Evolutionary conservation across 2,888 invertebrate species (phyloP).

Genomic region (Malthinus seriepunctatus): DNA sequence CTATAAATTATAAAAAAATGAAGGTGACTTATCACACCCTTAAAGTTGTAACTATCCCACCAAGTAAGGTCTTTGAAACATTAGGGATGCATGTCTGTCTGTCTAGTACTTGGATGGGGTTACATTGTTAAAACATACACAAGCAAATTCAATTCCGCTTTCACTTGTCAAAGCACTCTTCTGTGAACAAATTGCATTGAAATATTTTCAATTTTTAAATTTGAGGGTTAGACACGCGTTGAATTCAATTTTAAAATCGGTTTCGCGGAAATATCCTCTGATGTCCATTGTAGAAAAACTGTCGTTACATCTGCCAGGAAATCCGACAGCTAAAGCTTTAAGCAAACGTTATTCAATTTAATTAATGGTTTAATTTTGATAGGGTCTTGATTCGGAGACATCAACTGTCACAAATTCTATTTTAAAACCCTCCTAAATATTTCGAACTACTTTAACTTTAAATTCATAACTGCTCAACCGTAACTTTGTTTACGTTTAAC

Average conservation of each 20-base stretch:
- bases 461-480: constrained; percentile 35
- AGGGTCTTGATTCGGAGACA: constrained; percentile 38
- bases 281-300: constrained; percentile 49
- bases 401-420: constrained; percentile 38
- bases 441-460: constrained; percentile 28
- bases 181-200: constrained; percentile 55
- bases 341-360: constrained; percentile 52
- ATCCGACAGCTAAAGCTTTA: constrained; percentile 46
- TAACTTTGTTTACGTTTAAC: constrained; percentile 37
- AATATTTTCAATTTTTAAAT: constrained; percentile 54
- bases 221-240: constrained; percentile 41
- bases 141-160: constrained; percentile 52
- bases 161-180: constrained; percentile 51
- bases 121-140: constrained; percentile 49
- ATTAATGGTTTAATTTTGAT: constrained; percentile 51
- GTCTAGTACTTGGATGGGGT: constrained; percentile 45
- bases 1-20: constrained; percentile 11
- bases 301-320: constrained; percentile 55
- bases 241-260: constrained; percentile 49
- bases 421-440: constrained; percentile 32
- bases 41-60: constrained; percentile 29
- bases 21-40: constrained; percentile 17
- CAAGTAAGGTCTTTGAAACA: constrained; percentile 37
- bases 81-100: constrained; percentile 47
- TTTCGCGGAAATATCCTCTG: constrained; percentile 52